phyloP scores from a whole-genome alignment of 2,888 invertebrate genomes.

The Cerastis leucographa region DNA sequence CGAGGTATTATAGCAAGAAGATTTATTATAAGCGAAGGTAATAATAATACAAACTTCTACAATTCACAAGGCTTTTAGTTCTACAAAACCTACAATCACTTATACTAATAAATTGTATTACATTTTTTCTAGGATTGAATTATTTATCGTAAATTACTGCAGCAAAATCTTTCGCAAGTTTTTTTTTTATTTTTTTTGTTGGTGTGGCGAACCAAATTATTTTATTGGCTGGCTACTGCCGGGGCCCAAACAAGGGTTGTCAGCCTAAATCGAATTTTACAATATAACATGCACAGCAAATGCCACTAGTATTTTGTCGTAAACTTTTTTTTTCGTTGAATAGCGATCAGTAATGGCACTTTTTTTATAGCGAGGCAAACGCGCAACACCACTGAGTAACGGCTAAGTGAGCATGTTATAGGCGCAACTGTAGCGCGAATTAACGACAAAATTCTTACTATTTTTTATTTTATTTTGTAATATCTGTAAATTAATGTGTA shows the following conservation, averaged over 20 bases:
- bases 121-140: constrained; percentile 39
- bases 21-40: constrained; percentile 31
- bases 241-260: background rate
- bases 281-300: background rate
- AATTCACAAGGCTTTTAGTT: constrained; percentile 39
- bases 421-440: background rate
- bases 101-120: constrained; percentile 30
- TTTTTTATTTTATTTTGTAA: background rate
- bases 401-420: background rate
- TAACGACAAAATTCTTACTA: background rate
- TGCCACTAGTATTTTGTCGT: background rate
- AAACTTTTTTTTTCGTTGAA: background rate
- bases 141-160: constrained; percentile 38
- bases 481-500: background rate
- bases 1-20: constrained; percentile 33
- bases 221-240: constrained; percentile 30
- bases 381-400: background rate
- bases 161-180: constrained; percentile 38
- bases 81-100: constrained; percentile 45
- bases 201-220: constrained; percentile 4
- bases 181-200: constrained; percentile 33
- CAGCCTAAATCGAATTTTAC: background rate
- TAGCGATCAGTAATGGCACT: too few species aligned
- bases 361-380: background rate
- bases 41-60: constrained; percentile 28